These are phyloP conservation scores for Mesochorus sp. DNA, from an alignment of 2,888 invertebrate genomes.

Conservation along the genomic window DNA sequence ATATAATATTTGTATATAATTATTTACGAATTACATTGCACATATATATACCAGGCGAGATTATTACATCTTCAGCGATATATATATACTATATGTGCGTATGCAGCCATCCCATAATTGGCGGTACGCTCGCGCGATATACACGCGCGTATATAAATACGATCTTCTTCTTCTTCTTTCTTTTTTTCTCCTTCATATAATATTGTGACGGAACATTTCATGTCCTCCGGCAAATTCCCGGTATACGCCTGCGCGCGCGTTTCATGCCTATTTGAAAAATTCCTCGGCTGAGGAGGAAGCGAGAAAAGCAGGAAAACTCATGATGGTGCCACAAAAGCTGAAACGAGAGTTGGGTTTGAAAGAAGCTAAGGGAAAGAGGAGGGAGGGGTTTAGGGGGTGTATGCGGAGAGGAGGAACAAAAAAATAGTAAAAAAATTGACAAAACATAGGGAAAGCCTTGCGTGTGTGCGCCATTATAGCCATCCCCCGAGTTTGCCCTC, in stretches of 20 bases:
- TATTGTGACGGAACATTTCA: background rate
- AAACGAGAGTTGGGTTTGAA: background rate
- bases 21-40: conserved; percentile 31
- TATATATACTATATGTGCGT: background rate
- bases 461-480: conserved; percentile 26
- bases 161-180: background rate
- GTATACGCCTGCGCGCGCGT: background rate
- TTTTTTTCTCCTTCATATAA: background rate
- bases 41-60: conserved; percentile 13
- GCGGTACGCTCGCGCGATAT: too few species aligned
- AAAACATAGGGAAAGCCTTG: conserved; percentile 3
- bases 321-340: background rate
- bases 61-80: background rate
- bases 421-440: background rate
- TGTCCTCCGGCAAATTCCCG: background rate
- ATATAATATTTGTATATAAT: conserved; percentile 24
- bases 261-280: background rate
- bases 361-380: too few species aligned
- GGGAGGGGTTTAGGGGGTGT: too few species aligned
- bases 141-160: too few species aligned
- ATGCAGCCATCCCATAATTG: conserved; percentile 5
- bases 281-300: background rate
- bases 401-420: background rate
- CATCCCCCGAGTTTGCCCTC: background rate
- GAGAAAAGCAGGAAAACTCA: background rate